Base-by-base conservation (phyloP, 2,888 invertebrate species). In the Drosophila phalerata region DNA sequence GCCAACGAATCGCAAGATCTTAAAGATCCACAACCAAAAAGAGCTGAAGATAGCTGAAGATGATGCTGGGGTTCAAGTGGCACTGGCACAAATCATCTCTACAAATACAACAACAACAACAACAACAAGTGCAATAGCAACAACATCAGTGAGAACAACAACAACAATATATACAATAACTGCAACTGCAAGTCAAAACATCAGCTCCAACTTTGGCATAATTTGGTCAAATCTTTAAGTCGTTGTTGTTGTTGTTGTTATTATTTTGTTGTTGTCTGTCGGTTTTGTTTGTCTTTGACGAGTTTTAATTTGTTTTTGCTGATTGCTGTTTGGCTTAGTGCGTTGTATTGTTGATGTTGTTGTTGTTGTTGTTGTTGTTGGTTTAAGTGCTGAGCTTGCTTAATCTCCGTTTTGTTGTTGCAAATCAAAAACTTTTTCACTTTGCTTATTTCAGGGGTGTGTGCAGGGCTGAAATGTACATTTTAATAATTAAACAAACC, bases 61-160 rank as follows among this genome's bases (percentile, higher is more conserved):
- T 73, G 80, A 34, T 72, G 80, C 73, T 47, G 77, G 62, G 53
- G 81, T 71, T 84, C 72, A 81, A 75, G 74, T 74, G 81, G 71
- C 77, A 74, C 69, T 75, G 85, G 68, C 79, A 73, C 77, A 79
- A 85, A 84, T 74, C 81, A 84, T 66, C 62, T 66, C 60, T 49
- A 28, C 55, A 60, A 64, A 30, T 40, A 32, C 19, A 48, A 8
- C 45, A 56, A 45, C 38, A 52, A 51, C 9, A 58, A 43, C 15
- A 28, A 34, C 37, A 25, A 38, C 28, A 53, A n/a, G n/a, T 3
- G 25, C 42, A 40, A 22, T 38, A 42, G 37, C 25, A 74, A 22
- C 37, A 68, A 32, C 55, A 60, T 48, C 47, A 51, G 11, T 45
- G 47, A 48, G 37, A 62, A 55, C n/a, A 65, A 53, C 28, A 38